These are phyloP conservation scores for Drosophila putrida DNA, from an alignment of 2,888 invertebrate species.

Conservation along the genomic window DNA sequence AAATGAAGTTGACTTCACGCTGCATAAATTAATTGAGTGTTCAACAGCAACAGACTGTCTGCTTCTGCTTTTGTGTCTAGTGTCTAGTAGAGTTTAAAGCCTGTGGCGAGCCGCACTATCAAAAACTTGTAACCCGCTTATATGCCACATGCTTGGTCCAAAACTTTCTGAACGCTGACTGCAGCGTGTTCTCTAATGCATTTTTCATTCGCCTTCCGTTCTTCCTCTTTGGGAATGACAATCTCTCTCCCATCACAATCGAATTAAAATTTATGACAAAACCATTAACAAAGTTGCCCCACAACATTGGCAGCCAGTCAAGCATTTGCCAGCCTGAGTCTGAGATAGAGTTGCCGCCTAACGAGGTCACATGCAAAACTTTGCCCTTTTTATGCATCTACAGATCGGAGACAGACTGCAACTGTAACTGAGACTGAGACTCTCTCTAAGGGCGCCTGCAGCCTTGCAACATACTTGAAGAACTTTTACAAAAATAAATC, in stretches of 20 bases:
- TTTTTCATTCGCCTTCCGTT: slow-evolving; percentile 57
- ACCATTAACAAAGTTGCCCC: slow-evolving; percentile 77
- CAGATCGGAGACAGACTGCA: slow-evolving; percentile 32
- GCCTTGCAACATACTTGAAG: slow-evolving; percentile 18
- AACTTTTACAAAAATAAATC: slow-evolving; percentile 62
- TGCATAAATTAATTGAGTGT: slow-evolving; percentile 75
- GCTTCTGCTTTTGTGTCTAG: slow-evolving; percentile 40
- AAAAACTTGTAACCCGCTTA: slow-evolving; percentile 55
- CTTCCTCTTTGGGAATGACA: neutral
- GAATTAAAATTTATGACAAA: slow-evolving; percentile 81
- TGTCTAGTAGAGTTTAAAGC: slow-evolving; percentile 17
- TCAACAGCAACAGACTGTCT: slow-evolving; percentile 39
- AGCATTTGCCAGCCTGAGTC: slow-evolving; percentile 42
- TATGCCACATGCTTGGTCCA: slow-evolving; percentile 45
- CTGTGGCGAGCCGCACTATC: slow-evolving; percentile 60
- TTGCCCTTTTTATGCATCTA: slow-evolving; percentile 42
- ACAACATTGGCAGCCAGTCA: slow-evolving; percentile 55
- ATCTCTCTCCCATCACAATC: slow-evolving; percentile 51
- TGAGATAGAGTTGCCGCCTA: slow-evolving; percentile 35
- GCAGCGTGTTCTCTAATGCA: slow-evolving; percentile 56
- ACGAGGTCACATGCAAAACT: slow-evolving; percentile 74
- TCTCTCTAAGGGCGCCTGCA: slow-evolving; percentile 23
- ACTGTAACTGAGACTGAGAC: slow-evolving; percentile 21
- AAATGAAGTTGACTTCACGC: slow-evolving; percentile 59
- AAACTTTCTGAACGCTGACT: slow-evolving; percentile 21